Base-by-base conservation (phyloP, 2,888 invertebrate genomes). In the Perizoma affinitatum region DNA sequence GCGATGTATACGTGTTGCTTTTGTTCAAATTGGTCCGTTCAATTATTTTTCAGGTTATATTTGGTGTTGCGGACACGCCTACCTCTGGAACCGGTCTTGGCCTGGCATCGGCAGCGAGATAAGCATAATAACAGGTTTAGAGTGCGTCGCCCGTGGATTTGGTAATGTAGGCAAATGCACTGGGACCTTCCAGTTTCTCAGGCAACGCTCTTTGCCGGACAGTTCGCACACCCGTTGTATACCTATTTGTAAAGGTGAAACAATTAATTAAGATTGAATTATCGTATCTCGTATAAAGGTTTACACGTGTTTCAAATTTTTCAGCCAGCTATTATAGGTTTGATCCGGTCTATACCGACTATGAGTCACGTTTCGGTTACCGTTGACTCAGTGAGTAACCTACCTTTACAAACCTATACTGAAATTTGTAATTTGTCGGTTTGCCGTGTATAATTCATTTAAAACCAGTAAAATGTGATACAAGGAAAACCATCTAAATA, bases 91-190 rank as follows among this genome's bases (percentile, higher is more conserved):
- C 86, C 82, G 83, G 87, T 87, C 76, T 74, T 58, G 64, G 38
- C 7, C 38, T 5, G 68, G 73, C 71, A 71, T 53, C 22, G 77
- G 82, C 78, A 75, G 71, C 68, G 71, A 76, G 79, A 83, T 82
- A 80, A 79, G 70, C 69, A 65, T 71, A 68, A 68, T 67, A 87
- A 88, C 87, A 68, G 79, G 88, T 88, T 87, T 76, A 55, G 71
- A 74, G 79, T 73, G 78, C 79, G 73, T 70, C 76, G 77, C 65
- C 75, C 79, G 75, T 66, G 69, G 71, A 74, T 83, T 83, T 82
- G 80, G 79, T 80, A 83, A 79, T 75, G 74, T 78, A 79, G 72
- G 77, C 76, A 80, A 80, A 78, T 79, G 78, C 79, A 76, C 74
- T 71, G 64, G 65, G 58, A 69, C 22, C 22, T 22, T 22, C 22